These are phyloP conservation scores for Tiliacea aurago DNA, from an alignment of 2,888 invertebrate genomes.

Conservation along the genomic window DNA sequence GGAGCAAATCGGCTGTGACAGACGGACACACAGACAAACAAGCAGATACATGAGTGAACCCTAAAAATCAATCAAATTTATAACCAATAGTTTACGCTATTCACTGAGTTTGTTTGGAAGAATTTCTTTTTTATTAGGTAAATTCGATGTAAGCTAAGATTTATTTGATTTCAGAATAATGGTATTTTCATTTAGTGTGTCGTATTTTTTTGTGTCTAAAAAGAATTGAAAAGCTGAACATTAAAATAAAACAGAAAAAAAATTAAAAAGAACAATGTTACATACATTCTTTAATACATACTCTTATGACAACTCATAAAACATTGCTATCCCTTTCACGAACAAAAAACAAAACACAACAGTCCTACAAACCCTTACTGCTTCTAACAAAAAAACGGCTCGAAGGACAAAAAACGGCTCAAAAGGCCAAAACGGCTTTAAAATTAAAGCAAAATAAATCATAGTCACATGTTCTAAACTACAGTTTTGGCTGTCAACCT, in stretches of 20 bases:
- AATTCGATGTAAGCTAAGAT: no score
- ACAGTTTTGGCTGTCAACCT: slow-evolving; percentile 38
- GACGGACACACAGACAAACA: no score
- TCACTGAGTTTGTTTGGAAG: no score
- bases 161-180: no score
- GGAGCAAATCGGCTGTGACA: no score
- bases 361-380: not conserved
- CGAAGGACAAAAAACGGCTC: slow-evolving; percentile 9
- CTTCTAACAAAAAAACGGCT: not conserved
- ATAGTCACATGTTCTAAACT: slow-evolving; percentile 41
- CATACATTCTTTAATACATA: not conserved
- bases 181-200: no score
- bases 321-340: not conserved
- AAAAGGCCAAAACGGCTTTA: not conserved
- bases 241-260: not conserved
- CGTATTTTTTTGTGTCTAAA: no score
- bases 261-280: no score
- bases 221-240: not conserved
- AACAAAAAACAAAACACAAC: slow-evolving; percentile 9
- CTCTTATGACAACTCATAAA: not conserved
- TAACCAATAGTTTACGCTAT: no score
- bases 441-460: slow-evolving; percentile 40
- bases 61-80: no score
- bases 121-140: no score
- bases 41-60: no score